A percentile compares a stretch with the other conserved stretches of the same genome.
phyloP scores from a whole-genome alignment of 2,797 vertebrate species.

The Cynopterus sphinx region DNA sequence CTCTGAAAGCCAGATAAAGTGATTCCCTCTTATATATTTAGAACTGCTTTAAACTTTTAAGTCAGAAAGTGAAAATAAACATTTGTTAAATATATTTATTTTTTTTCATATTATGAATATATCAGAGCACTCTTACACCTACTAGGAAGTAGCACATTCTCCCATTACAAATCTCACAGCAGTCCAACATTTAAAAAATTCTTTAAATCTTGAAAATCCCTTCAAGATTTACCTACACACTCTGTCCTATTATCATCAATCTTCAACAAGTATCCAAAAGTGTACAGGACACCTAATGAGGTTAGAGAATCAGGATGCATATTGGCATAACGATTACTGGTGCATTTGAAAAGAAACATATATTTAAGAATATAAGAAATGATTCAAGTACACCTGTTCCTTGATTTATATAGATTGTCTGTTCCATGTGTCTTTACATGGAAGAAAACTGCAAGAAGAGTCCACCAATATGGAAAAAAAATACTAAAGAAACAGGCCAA shows the following conservation, averaged over 20 bases:
- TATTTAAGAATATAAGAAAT: slow-evolving; percentile 13
- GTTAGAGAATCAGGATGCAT: background rate
- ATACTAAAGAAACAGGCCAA: too few relatives aligned
- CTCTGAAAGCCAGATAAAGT: background rate
- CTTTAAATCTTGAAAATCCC: background rate
- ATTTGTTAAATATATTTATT: background rate
- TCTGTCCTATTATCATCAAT: background rate
- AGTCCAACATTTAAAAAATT: background rate
- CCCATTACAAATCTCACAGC: background rate
- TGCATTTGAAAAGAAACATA: background rate
- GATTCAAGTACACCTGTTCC: background rate
- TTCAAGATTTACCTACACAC: background rate
- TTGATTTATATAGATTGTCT: too few relatives aligned
- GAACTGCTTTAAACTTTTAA: background rate
- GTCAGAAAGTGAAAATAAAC: background rate
- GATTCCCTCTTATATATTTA: background rate
- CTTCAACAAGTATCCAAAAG: background rate
- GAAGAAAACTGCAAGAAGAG: too few relatives aligned
- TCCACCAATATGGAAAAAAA: too few relatives aligned
- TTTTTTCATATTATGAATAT: background rate
- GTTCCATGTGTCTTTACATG: too few relatives aligned
- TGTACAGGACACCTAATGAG: background rate
- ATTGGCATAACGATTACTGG: background rate
- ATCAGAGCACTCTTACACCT: background rate
- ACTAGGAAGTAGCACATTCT: background rate